These are phyloP conservation scores for Euura saliciscinereae DNA, from an alignment of 1,140 invertebrate genomes.

Conservation along the genomic window DNA sequence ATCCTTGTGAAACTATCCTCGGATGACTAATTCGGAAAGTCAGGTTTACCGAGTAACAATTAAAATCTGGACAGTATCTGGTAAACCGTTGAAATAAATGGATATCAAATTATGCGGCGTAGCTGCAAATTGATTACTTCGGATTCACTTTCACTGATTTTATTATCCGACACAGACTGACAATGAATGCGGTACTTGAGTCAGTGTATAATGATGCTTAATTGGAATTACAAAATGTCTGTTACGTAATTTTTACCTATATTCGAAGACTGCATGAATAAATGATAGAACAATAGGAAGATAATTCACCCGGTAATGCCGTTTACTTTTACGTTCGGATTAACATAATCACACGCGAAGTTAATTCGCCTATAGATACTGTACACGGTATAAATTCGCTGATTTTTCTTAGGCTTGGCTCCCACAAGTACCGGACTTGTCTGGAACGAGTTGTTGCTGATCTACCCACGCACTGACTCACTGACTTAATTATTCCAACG, in stretches of 20 bases:
- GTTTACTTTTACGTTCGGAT: neutral
- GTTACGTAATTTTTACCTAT: neutral
- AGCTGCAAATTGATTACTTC: too few species aligned
- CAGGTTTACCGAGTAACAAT: too few species aligned
- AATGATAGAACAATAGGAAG: neutral
- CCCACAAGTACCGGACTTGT: neutral
- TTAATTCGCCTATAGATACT: neutral
- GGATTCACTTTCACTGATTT: too few species aligned
- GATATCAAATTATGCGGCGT: too few species aligned
- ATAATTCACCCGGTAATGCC: neutral
- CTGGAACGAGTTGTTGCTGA: neutral
- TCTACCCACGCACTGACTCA: neutral
- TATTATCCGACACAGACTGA: neutral
- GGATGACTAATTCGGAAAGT: too few species aligned
- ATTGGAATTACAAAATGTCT: neutral
- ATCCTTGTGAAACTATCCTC: too few species aligned
- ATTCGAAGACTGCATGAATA: neutral
- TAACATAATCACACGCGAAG: neutral
- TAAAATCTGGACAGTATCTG: too few species aligned
- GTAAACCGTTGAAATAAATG: too few species aligned
- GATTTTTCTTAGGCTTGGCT: neutral
- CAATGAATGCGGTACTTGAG: neutral
- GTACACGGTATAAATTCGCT: neutral
- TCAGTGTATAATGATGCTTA: neutral
- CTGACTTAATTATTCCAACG: conserved; percentile 1